Evolutionary conservation across 2,888 invertebrate genomes (phyloP).

Genomic region (Lasius fuliginosus): DNA sequence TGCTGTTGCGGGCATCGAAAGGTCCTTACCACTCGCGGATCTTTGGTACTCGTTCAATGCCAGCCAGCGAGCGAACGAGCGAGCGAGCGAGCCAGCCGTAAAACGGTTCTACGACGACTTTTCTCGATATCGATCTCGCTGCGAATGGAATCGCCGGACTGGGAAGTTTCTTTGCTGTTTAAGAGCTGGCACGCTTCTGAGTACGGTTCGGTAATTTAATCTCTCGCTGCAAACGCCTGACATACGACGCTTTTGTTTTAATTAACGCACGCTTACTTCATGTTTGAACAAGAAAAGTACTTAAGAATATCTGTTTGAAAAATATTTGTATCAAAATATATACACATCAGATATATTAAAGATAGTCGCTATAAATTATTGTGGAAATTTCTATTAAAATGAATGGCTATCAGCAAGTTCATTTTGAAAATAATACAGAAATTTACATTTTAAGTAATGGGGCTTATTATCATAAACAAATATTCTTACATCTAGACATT

Average conservation of each 20-base stretch:
- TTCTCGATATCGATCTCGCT: conserved; percentile 71
- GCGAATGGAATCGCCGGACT: conserved; percentile 68
- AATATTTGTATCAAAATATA: conserved; percentile 10
- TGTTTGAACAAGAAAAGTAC: background rate
- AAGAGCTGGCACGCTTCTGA: conserved; percentile 58
- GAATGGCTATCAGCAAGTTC: background rate
- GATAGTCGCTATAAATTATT: background rate
- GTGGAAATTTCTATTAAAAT: background rate
- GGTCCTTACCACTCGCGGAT: conserved; percentile 41
- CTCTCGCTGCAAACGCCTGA: conserved; percentile 17
- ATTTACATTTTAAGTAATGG: background rate
- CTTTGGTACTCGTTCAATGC: conserved; percentile 63
- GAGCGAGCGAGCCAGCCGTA: conserved; percentile 61
- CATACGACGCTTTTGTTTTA: conserved; percentile 17
- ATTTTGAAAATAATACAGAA: background rate
- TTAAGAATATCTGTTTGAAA: background rate
- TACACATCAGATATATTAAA: background rate
- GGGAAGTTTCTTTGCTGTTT: conserved; percentile 67
- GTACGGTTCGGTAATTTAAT: conserved; percentile 55
- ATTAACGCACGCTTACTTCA: conserved; percentile 31
- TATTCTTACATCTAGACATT: background rate
- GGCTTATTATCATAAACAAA: background rate
- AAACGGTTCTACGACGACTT: conserved; percentile 65
- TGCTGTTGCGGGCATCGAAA: conserved; percentile 48
- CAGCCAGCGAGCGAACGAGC: conserved; percentile 50